Base-by-base conservation (phyloP, 2,888 invertebrate species). In the Andrena bucephala region DNA sequence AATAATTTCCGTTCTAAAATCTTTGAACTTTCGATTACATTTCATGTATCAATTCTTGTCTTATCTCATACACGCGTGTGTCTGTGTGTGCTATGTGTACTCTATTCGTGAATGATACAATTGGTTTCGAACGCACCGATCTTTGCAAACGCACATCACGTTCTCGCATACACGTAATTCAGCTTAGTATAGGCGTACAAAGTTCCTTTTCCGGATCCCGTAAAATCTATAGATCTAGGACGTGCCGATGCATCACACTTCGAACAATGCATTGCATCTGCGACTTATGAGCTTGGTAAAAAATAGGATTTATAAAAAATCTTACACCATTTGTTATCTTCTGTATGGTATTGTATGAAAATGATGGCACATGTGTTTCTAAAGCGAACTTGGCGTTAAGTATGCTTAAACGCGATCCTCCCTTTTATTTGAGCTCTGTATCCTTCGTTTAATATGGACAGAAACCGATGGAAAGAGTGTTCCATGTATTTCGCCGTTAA, bases 321-420 rank as follows among this genome's bases (percentile, higher is more conserved):
- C 85, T 87, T 90, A 89, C 73, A 78, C 87, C 86, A 87, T 86
- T 83, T 81, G 69, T 85, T 87, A 87, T 77, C 73, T 77, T 84
- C 76, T 68, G 70, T 89, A 87, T 70, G 86, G 70, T 89, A 87
- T 85, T 85, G 81, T 90, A 90, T 86, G 87, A 90, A 91, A 90
- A 87, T 85, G 90, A 91, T 91, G 91, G 91, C 91, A 91, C 91
- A 91, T 91, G 79, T 89, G 87, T 89, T 89, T 82, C 84, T 87
- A 89, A 78, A 79, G 83, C 78, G 70, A 81, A 83, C 77, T 86
- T 88, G 88, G 84, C 84, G 78, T 59, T 81, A 84, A 83, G 76
- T 83, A 84, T 78, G 68, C 78, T 81, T 86, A 84, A 81, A 86
- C 69, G 75, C 80, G 71, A 72, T 50, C 50, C 60, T 72, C 59